Evolutionary conservation across 2,888 invertebrate species (phyloP).

Genomic region (Drosophila siamana): DNA sequence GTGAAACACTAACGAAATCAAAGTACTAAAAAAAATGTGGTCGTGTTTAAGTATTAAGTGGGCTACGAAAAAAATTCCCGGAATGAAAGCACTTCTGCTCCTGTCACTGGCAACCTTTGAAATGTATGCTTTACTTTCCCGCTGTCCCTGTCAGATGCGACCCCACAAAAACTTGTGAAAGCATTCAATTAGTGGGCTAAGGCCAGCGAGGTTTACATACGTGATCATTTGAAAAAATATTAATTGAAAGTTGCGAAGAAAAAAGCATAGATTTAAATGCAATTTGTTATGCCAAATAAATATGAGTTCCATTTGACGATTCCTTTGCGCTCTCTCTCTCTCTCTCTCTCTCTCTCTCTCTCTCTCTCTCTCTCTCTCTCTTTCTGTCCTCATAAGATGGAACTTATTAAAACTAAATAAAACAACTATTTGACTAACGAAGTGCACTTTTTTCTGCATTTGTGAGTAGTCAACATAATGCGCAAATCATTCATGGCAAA

Average conservation of each 20-base stretch:
- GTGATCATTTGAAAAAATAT: neutral
- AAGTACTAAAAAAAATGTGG: constrained; percentile 18
- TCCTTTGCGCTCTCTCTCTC: no score
- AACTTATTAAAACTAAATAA: no score
- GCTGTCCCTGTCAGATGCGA: neutral
- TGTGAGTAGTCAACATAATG: neutral
- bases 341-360: no score
- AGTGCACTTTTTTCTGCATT: no score
- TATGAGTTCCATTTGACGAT: no score
- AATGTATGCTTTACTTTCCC: neutral
- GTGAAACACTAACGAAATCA: constrained; percentile 26
- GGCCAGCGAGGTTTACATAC: no score
- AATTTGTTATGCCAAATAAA: no score
- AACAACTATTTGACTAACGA: no score
- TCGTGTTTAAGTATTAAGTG: constrained; percentile 21
- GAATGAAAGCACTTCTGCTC: constrained; percentile 24
- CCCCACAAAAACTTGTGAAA: neutral
- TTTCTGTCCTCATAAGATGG: no score
- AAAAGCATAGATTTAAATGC: no score
- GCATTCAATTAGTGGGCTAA: neutral
- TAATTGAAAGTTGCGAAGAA: no score
- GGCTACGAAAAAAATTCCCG: neutral
- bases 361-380: no score
- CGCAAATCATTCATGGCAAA: neutral
- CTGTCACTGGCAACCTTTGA: constrained; percentile 14